Conservation (phyloP, 1,140 invertebrate genomes). For the Riptortus pedestris region DNA sequence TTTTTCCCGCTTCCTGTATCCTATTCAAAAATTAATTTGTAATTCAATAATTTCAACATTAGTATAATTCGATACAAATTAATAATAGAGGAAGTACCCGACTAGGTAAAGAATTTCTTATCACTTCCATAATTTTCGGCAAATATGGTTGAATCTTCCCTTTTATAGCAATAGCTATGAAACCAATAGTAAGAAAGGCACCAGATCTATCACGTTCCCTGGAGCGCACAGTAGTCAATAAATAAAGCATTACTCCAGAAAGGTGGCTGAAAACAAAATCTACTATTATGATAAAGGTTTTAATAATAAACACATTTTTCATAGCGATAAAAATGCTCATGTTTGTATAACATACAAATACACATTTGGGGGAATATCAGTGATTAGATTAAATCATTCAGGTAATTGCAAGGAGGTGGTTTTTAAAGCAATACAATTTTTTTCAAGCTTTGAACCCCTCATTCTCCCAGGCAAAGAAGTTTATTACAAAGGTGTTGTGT, state of each 20-base stretch:
- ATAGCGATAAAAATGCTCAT: no score
- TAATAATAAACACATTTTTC: no score
- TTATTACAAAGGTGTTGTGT: no score
- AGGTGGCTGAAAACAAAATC: conserved; percentile 50
- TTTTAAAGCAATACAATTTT: no score
- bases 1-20: conserved; percentile 57
- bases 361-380: not conserved
- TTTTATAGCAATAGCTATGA: conserved; percentile 82
- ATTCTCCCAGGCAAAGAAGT: no score
- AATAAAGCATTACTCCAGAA: conserved; percentile 61
- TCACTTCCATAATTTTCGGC: conserved; percentile 74
- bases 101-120: conserved; percentile 67
- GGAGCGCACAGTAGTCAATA: conserved; percentile 61
- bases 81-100: conserved; percentile 38
- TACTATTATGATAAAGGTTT: not conserved
- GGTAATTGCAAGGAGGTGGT: not conserved
- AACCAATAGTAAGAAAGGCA: conserved; percentile 81
- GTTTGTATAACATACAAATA: not conserved
- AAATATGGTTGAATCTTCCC: conserved; percentile 69
- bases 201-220: conserved; percentile 71
- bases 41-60: conserved; percentile 3
- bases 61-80: not conserved
- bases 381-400: not conserved
- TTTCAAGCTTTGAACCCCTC: no score
- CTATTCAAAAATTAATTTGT: conserved; percentile 23